These are phyloP conservation scores for Hydrocynus forskahlii DNA, from an alignment of 2,797 vertebrate genomes.

Conservation along the genomic window DNA sequence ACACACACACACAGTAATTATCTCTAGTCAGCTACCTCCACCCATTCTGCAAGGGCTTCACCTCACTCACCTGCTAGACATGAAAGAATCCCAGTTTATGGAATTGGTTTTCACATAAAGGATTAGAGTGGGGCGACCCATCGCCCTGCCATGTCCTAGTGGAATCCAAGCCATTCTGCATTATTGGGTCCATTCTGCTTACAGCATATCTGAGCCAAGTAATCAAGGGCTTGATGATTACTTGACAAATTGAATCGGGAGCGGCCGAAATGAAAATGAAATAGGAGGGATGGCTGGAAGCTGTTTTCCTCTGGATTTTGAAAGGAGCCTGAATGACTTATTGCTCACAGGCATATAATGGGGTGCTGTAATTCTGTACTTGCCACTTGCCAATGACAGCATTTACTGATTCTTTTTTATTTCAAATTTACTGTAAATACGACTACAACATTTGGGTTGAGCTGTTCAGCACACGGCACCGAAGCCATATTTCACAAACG, in stretches of 20 bases:
- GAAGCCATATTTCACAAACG: not conserved
- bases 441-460: not conserved
- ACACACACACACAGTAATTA: too few relatives aligned
- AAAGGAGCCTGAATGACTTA: conserved; percentile 4
- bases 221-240: conserved; percentile 41
- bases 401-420: conserved; percentile 2
- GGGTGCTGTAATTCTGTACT: not conserved
- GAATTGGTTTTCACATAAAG: conserved; percentile 10
- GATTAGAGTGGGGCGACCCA: conserved; percentile 3
- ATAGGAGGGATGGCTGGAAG: not conserved
- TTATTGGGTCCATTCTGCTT: conserved; percentile 44
- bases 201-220: conserved; percentile 43
- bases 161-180: not conserved
- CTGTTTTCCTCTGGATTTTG: conserved; percentile 27
- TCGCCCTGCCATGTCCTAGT: not conserved
- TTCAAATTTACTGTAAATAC: not conserved
- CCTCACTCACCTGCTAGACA: not conserved
- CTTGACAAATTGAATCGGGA: conserved; percentile 22
- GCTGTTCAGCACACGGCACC: not conserved
- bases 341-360: not conserved
- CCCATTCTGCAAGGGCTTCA: not conserved
- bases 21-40: not conserved
- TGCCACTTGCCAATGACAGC: not conserved
- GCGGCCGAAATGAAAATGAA: conserved; percentile 10
- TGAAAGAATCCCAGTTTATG: conserved; percentile 10